Conservation (phyloP, 2,113 vertebrate species). For the Callionymus lyra region DNA sequence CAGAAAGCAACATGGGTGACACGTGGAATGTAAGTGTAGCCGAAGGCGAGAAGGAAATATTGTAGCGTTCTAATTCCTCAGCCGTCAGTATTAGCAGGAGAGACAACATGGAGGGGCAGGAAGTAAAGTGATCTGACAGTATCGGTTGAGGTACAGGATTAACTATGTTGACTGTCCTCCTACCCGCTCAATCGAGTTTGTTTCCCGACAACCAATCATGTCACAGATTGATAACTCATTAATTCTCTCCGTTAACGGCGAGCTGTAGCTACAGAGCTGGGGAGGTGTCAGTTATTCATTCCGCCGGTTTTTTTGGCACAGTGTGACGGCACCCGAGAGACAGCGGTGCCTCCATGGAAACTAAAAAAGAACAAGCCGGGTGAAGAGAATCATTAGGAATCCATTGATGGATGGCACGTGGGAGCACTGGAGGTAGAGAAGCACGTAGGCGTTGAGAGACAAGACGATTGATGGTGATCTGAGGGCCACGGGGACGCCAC, state of each 20-base stretch:
- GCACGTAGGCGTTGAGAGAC: slow-evolving; percentile 19
- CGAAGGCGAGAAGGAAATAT: slow-evolving; percentile 3
- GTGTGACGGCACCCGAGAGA: slow-evolving; percentile 37
- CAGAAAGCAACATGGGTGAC: slow-evolving; percentile 27
- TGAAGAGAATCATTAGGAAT: slow-evolving; percentile 12
- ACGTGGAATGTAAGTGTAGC: slow-evolving; percentile 10
- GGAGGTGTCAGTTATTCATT: slow-evolving; percentile 57
- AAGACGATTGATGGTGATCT: slow-evolving; percentile 40
- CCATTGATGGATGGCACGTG: not conserved
- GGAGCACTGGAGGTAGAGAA: slow-evolving; percentile 9
- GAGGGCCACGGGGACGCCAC: slow-evolving; percentile 35
- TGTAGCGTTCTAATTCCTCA: slow-evolving; percentile 1
- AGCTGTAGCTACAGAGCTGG: slow-evolving; percentile 35
- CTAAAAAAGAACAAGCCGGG: slow-evolving; percentile 22
- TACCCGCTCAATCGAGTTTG: slow-evolving; percentile 19
- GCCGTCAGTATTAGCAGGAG: slow-evolving; percentile 33
- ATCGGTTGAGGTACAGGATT: slow-evolving; percentile 32
- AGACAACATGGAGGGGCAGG: slow-evolving; percentile 10
- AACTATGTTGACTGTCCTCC: slow-evolving; percentile 31
- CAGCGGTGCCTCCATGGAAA: slow-evolving; percentile 9
- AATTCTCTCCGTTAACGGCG: slow-evolving; percentile 53
- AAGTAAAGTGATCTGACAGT: slow-evolving; percentile 19
- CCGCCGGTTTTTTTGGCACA: slow-evolving; percentile 59
- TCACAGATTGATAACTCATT: slow-evolving; percentile 50
- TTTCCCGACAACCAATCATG: slow-evolving; percentile 45